These are phyloP conservation scores for Ypsolopha scabrella DNA, from an alignment of 2,888 invertebrate species.

Conservation along the genomic window DNA sequence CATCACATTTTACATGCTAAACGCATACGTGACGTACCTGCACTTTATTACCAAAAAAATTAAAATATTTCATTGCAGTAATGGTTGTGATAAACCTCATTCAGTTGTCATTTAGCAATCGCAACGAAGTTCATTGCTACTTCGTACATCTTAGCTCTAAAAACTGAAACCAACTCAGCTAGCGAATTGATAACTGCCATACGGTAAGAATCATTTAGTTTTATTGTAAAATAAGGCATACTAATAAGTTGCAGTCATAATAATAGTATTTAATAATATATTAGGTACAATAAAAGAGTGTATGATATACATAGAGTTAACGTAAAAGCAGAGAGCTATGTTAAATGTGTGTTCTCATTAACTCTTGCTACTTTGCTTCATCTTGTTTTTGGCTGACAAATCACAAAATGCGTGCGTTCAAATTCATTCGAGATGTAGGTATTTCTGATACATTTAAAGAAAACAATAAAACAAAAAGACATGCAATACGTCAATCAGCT, in stretches of 20 bases:
- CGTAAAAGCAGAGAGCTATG: constrained; percentile 1
- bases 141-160: constrained; percentile 14
- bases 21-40: constrained; percentile 37
- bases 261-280: constrained; percentile 62
- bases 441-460: background rate
- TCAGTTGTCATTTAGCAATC: constrained; percentile 33
- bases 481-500: constrained; percentile 1
- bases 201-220: constrained; percentile 60
- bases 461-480: background rate
- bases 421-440: no score
- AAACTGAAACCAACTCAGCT: constrained; percentile 48
- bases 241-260: constrained; percentile 64
- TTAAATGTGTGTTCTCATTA: background rate
- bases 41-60: constrained; percentile 50
- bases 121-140: background rate
- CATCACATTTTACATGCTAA: background rate
- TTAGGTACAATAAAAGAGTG: constrained; percentile 46
- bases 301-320: constrained; percentile 15
- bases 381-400: no score
- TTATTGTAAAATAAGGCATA: constrained; percentile 26
- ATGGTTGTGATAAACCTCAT: constrained; percentile 63
- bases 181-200: constrained; percentile 69
- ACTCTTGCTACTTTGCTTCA: background rate
- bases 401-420: no score
- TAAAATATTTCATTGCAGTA: constrained; percentile 54